These are phyloP conservation scores for Vombatus ursinus DNA, from an alignment of 2,113 vertebrate species.

Conservation along the genomic window DNA sequence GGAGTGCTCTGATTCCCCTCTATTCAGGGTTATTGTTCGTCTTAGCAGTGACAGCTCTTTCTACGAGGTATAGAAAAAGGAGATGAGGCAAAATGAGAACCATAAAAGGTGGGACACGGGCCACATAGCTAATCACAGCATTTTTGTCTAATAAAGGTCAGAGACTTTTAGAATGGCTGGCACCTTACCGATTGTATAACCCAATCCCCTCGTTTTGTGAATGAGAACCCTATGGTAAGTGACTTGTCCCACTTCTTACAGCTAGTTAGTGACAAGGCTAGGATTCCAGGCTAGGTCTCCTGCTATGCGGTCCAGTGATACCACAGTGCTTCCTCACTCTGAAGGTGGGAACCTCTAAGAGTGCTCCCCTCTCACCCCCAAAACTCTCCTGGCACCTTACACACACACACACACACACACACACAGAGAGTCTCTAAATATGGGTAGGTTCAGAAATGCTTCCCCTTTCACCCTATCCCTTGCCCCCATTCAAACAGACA, in stretches of 20 bases:
- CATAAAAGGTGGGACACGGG: slow-evolving; percentile 75
- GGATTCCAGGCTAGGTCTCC: not conserved
- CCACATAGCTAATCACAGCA: slow-evolving; percentile 72
- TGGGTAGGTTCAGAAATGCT: not conserved
- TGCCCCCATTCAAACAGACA: not conserved
- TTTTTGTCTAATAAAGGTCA: not conserved
- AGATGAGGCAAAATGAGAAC: slow-evolving; percentile 78
- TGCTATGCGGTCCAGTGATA: not conserved
- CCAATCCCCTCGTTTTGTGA: not conserved
- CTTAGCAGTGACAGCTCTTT: slow-evolving; percentile 80
- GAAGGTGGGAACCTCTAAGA: not conserved
- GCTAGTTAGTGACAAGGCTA: not conserved
- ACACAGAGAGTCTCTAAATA: not conserved
- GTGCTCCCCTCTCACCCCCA: not conserved
- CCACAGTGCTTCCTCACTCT: not conserved
- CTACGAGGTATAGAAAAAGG: slow-evolving; percentile 76
- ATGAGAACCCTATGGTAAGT: not conserved
- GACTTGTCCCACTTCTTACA: not conserved
- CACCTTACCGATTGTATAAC: not conserved
- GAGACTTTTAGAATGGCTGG: not conserved
- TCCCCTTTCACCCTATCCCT: not conserved
- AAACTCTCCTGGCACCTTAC: not conserved
- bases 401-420: not conserved
- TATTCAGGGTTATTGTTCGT: slow-evolving; percentile 75
- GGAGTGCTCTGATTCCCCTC: slow-evolving; percentile 30